Evolutionary conservation across 2,797 vertebrate genomes (phyloP).

Genomic region (Muraenolepis orangiensis): DNA sequence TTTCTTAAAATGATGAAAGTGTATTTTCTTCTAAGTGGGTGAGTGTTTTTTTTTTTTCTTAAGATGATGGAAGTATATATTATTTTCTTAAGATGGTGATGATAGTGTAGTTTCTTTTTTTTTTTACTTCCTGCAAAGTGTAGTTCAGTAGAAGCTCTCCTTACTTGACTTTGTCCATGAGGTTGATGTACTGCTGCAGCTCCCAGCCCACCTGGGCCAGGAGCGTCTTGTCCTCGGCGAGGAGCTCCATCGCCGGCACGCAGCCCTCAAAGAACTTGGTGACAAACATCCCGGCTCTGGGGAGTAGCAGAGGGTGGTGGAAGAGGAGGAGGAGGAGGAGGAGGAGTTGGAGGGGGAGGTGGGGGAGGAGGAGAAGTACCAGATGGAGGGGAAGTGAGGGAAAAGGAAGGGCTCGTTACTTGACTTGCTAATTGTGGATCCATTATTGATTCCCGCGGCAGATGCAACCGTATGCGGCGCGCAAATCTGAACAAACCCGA

Average conservation of each 20-base stretch:
- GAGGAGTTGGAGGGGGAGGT: not conserved
- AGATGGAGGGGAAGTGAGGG: slow-evolving; percentile 10
- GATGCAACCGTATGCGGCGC: slow-evolving; percentile 37
- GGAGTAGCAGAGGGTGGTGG: slow-evolving; percentile 5
- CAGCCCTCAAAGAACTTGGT: slow-evolving; percentile 87
- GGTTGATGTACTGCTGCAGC: slow-evolving; percentile 84
- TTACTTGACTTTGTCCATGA: slow-evolving; percentile 92
- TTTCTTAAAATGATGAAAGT: not conserved
- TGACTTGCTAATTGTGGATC: slow-evolving; percentile 57
- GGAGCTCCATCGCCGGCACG: slow-evolving; percentile 84
- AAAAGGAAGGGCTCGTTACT: slow-evolving; percentile 29
- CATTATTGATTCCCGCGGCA: slow-evolving; percentile 52
- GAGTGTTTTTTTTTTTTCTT: no score
- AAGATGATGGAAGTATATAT: no score
- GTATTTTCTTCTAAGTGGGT: not conserved
- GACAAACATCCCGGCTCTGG: slow-evolving; percentile 94
- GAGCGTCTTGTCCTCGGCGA: slow-evolving; percentile 80
- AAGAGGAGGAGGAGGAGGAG: not conserved
- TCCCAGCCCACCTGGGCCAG: slow-evolving; percentile 85
- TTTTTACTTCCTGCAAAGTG: not conserved
- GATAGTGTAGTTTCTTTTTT: no score
- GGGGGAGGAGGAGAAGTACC: not conserved
- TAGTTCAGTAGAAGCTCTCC: slow-evolving; percentile 21
- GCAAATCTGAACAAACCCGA: not conserved
- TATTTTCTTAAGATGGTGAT: no score